Evolutionary conservation across 1,140 invertebrate genomes (phyloP).

Genomic region (Stenopsyche tienmushanensis): DNA sequence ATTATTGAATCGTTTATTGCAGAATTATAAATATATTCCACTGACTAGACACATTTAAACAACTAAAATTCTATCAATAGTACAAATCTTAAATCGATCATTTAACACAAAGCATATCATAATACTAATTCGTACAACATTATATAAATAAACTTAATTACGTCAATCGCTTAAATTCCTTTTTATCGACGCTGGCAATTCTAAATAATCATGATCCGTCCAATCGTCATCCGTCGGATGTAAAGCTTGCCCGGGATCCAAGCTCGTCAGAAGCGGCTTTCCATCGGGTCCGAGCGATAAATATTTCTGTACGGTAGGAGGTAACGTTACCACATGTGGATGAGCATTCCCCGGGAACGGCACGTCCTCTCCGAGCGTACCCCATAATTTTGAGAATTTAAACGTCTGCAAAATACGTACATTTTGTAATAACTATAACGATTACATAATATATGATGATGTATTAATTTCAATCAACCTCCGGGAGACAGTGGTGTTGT

Average conservation of each 20-base stretch:
- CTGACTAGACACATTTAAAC: too few relatives aligned
- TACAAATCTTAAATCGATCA: too few relatives aligned
- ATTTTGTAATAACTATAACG: background rate
- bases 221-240: constrained; percentile 52
- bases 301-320: constrained; percentile 59
- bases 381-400: constrained; percentile 57
- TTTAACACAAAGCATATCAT: too few relatives aligned
- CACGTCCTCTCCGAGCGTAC: constrained; percentile 54
- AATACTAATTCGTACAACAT: too few relatives aligned
- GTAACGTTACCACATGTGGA: constrained; percentile 47
- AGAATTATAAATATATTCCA: too few relatives aligned
- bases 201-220: constrained; percentile 52
- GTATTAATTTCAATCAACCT: too few relatives aligned
- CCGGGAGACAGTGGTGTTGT: constrained; percentile 71
- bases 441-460: background rate
- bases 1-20: too few relatives aligned
- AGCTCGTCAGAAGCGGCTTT: constrained; percentile 58
- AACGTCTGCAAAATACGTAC: constrained; percentile 53
- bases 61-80: too few relatives aligned
- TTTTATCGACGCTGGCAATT: constrained; percentile 40
- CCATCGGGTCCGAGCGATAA: constrained; percentile 61
- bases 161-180: too few relatives aligned
- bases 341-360: constrained; percentile 62
- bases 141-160: too few relatives aligned
- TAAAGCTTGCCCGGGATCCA: constrained; percentile 49